Conservation (phyloP, 2,888 invertebrate species). For the Acleris emargana region DNA sequence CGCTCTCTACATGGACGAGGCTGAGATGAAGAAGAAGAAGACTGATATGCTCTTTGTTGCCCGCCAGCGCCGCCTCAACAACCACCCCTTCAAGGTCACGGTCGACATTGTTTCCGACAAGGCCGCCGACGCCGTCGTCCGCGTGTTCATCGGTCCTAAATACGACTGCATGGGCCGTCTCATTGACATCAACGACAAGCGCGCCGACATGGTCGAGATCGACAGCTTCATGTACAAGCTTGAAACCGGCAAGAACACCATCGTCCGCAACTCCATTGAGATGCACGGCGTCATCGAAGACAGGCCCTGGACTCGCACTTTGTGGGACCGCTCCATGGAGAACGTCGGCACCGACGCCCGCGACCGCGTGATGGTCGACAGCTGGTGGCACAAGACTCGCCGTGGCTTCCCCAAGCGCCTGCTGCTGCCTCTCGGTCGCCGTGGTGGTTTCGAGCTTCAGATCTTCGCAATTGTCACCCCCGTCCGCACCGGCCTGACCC, state of each 20-base stretch:
- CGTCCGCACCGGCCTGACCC: slow-evolving; percentile 73
- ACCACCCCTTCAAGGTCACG: slow-evolving; percentile 85
- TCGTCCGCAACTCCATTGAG: slow-evolving; percentile 87
- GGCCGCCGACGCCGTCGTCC: slow-evolving; percentile 84
- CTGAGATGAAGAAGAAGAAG: slow-evolving; percentile 75
- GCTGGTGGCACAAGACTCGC: slow-evolving; percentile 81
- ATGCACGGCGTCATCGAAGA: slow-evolving; percentile 86
- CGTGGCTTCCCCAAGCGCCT: slow-evolving; percentile 87
- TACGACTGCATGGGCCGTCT: slow-evolving; percentile 86
- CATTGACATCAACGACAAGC: slow-evolving; percentile 75
- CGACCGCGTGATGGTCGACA: slow-evolving; percentile 79
- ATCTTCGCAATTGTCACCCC: slow-evolving; percentile 86
- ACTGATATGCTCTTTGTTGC: slow-evolving; percentile 79
- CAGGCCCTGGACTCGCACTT: slow-evolving; percentile 71
- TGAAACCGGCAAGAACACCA: slow-evolving; percentile 86
- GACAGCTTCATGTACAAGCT: slow-evolving; percentile 85
- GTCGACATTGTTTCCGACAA: slow-evolving; percentile 83
- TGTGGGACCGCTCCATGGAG: slow-evolving; percentile 54
- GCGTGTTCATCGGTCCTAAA: slow-evolving; percentile 88
- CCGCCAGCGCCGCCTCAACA: slow-evolving; percentile 86
- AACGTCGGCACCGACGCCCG: slow-evolving; percentile 60
- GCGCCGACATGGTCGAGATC: slow-evolving; percentile 73
- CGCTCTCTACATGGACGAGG: slow-evolving; percentile 78
- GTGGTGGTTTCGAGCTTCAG: slow-evolving; percentile 85
- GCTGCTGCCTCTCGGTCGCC: slow-evolving; percentile 87